These are phyloP conservation scores for Neomorphus geoffroyi DNA, from an alignment of 2,797 vertebrate genomes.

Conservation along the genomic window DNA sequence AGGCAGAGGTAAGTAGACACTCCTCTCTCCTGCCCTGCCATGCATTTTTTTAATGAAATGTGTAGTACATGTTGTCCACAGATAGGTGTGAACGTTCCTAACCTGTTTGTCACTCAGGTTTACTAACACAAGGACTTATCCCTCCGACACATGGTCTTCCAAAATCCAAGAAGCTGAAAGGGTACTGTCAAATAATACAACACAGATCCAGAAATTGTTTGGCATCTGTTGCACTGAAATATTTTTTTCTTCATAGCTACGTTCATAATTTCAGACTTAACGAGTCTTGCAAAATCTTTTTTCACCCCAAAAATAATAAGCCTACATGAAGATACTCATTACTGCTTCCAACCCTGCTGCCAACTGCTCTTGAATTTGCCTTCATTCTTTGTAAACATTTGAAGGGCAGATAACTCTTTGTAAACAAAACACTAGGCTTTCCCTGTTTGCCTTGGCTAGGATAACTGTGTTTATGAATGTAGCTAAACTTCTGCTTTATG, in stretches of 20 bases:
- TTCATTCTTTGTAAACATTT: slow-evolving; percentile 50
- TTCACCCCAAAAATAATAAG: neutral
- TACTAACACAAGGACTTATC: neutral
- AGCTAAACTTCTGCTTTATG: neutral
- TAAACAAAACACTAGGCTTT: slow-evolving; percentile 38
- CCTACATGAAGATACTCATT: neutral
- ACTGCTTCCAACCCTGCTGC: neutral
- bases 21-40: neutral
- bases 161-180: neutral
- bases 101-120: neutral
- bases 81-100: neutral
- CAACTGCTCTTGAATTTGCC: slow-evolving; percentile 38
- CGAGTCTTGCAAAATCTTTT: neutral
- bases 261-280: slow-evolving; percentile 4
- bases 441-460: slow-evolving; percentile 30
- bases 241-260: neutral
- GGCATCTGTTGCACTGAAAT: neutral
- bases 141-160: neutral
- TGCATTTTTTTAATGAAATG: neutral
- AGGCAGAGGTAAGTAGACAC: neutral
- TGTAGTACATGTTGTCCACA: neutral
- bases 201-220: neutral
- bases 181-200: neutral
- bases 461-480: neutral
- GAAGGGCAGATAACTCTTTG: slow-evolving; percentile 27